Evolutionary conservation across 2,113 vertebrate species (phyloP).

Genomic region (Delphinapterus leucas): DNA sequence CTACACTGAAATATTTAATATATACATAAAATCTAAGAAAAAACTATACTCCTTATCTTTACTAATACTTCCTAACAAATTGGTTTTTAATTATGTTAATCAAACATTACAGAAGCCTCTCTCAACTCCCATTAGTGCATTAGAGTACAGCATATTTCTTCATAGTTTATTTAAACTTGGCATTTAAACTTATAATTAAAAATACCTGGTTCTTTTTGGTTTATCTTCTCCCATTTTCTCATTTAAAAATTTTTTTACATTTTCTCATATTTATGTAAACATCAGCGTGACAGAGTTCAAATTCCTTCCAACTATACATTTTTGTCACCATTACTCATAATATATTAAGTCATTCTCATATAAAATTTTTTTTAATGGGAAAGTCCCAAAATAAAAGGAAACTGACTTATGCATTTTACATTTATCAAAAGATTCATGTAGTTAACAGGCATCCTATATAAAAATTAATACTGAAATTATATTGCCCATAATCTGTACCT

Average conservation of each 20-base stretch:
- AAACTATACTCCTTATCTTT: neutral
- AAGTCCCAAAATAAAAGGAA: slow-evolving; percentile 1
- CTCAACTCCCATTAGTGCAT: neutral
- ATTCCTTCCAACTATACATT: neutral
- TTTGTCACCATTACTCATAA: neutral
- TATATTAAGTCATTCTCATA: neutral
- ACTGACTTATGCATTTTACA: neutral
- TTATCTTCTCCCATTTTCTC: neutral
- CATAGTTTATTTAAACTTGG: neutral
- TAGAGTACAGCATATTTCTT: neutral
- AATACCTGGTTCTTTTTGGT: neutral
- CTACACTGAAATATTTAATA: neutral
- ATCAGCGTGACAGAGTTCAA: neutral
- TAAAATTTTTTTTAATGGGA: neutral
- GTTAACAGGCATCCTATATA: neutral
- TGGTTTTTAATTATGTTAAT: slow-evolving; percentile 2
- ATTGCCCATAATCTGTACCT: slow-evolving; percentile 80
- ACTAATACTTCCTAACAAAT: neutral
- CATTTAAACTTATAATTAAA: slow-evolving; percentile 17
- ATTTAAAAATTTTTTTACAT: neutral
- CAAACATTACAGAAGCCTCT: neutral
- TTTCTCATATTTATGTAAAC: slow-evolving; percentile 12
- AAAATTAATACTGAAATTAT: neutral
- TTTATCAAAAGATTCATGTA: neutral
- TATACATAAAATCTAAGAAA: neutral